These are phyloP conservation scores for Phyllotreta cruciferae DNA, from an alignment of 2,888 invertebrate species.

Conservation along the genomic window DNA sequence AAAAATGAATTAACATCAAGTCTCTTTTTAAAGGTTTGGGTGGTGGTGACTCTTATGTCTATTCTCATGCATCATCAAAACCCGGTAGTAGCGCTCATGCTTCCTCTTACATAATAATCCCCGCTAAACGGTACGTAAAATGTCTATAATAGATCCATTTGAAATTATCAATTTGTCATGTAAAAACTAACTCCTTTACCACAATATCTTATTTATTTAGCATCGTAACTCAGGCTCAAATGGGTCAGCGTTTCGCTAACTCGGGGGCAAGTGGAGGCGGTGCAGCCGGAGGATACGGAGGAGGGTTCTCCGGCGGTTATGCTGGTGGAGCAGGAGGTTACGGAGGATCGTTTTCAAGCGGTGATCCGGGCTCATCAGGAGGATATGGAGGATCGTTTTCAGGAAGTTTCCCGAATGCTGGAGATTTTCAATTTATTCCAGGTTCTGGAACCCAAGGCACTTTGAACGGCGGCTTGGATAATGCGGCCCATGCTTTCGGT, in stretches of 20 bases:
- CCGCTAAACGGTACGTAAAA: conserved; percentile 39
- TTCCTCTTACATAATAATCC: conserved; percentile 48
- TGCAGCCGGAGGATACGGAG: conserved; percentile 5
- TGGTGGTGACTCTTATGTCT: conserved; percentile 44
- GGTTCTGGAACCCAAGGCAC: conserved; percentile 1
- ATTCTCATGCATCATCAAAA: conserved; percentile 47
- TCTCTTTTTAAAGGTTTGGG: conserved; percentile 41
- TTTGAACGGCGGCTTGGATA: conserved; percentile 34
- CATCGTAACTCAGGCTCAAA: conserved; percentile 26
- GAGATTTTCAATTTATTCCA: conserved; percentile 23
- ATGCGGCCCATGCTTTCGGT: conserved; percentile 64
- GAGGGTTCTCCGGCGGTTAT: conserved; percentile 21
- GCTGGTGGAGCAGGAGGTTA: conserved; percentile 35
- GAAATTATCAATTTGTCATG: neutral
- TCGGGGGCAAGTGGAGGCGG: conserved; percentile 15
- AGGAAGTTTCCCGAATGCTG: conserved; percentile 15
- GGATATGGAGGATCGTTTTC: conserved; percentile 14
- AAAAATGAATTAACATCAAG: conserved; percentile 27
- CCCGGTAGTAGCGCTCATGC: conserved; percentile 47
- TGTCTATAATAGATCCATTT: neutral
- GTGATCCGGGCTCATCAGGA: neutral
- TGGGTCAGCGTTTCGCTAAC: conserved; percentile 11
- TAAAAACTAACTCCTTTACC: neutral
- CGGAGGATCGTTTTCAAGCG: conserved; percentile 33
- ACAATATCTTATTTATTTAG: conserved; percentile 8